Evolutionary conservation across 1,140 invertebrate species (phyloP).

Genomic region (Saccostrea glomerata): DNA sequence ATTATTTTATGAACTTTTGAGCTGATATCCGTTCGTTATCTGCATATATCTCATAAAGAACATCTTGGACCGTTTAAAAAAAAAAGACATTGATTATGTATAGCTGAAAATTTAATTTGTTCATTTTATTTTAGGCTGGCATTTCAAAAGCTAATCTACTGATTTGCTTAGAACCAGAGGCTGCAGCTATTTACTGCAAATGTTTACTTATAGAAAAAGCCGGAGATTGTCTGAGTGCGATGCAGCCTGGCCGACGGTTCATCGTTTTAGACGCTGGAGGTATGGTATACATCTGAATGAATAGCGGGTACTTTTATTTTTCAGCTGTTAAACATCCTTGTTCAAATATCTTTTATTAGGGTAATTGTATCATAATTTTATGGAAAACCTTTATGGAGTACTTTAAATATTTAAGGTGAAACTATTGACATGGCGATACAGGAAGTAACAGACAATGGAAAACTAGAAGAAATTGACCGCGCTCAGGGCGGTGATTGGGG

Average conservation of each 20-base stretch:
- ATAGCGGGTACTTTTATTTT: too few relatives aligned
- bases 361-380: too few relatives aligned
- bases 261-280: conserved; percentile 59
- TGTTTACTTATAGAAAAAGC: conserved; percentile 47
- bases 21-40: too few relatives aligned
- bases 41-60: neutral
- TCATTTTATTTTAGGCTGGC: neutral
- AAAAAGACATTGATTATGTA: neutral
- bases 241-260: conserved; percentile 44
- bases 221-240: neutral
- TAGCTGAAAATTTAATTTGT: too few relatives aligned
- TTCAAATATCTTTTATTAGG: too few relatives aligned
- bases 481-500: too few relatives aligned
- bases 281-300: neutral
- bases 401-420: conserved; percentile 43
- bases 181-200: conserved; percentile 47
- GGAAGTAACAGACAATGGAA: conserved; percentile 53
- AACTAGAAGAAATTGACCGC: too few relatives aligned
- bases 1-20: too few relatives aligned
- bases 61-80: too few relatives aligned
- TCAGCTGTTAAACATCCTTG: too few relatives aligned
- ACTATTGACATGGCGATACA: conserved; percentile 58
- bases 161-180: conserved; percentile 50
- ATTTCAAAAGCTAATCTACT: too few relatives aligned
- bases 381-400: too few relatives aligned